These are phyloP conservation scores for Ophioninae sp. DNA, from an alignment of 2,888 invertebrate genomes.

Conservation along the genomic window DNA sequence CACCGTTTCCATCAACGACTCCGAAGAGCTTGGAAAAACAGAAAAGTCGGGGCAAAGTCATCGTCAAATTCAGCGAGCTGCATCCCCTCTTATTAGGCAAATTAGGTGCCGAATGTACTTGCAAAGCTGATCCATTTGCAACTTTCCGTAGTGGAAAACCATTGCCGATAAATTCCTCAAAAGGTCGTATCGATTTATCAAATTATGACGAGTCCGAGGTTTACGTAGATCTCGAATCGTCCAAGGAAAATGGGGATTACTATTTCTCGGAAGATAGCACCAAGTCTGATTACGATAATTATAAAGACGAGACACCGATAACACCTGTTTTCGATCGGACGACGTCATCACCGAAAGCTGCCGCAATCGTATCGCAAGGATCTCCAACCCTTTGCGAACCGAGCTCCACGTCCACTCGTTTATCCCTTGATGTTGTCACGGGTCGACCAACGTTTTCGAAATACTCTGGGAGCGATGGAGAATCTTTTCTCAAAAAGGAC, in stretches of 20 bases:
- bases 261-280: constrained; percentile 60
- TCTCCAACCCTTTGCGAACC: constrained; percentile 62
- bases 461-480: constrained; percentile 28
- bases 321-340: constrained; percentile 52
- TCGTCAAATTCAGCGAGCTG: constrained; percentile 87
- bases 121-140: constrained; percentile 80
- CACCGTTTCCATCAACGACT: constrained; percentile 62
- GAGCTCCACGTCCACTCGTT: constrained; percentile 37
- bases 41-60: constrained; percentile 81
- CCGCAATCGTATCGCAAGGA: constrained; percentile 41
- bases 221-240: constrained; percentile 76
- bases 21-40: constrained; percentile 38
- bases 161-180: constrained; percentile 73
- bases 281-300: constrained; percentile 21
- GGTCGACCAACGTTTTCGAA: constrained; percentile 37
- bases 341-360: constrained; percentile 25
- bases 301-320: constrained; percentile 56
- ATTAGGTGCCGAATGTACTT: constrained; percentile 88
- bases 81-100: constrained; percentile 88
- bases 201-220: constrained; percentile 79
- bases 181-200: constrained; percentile 74
- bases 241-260: constrained; percentile 62
- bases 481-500: constrained; percentile 34
- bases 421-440: constrained; percentile 48
- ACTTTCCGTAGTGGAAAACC: constrained; percentile 72